phyloP scores from a whole-genome alignment of 2,888 invertebrate species.

The Ophioninae sp. region DNA sequence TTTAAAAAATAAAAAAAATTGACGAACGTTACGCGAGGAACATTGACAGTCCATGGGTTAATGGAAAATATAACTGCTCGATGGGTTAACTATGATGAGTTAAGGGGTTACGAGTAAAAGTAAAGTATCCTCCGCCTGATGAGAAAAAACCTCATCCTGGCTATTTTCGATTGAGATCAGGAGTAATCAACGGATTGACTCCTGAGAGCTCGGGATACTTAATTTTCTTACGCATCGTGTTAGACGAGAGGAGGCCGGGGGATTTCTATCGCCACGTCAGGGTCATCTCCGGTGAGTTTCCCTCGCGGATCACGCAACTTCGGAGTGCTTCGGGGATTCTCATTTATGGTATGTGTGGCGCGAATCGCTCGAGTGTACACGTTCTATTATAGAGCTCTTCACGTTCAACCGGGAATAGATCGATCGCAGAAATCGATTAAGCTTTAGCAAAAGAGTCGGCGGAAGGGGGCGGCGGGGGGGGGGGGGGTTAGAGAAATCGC shows the following conservation, averaged over 20 bases:
- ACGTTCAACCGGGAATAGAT: slow-evolving; percentile 58
- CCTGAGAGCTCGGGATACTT: slow-evolving; percentile 19
- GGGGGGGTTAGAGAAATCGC: neutral
- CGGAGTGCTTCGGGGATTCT: slow-evolving; percentile 18
- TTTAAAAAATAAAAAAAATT: too few species aligned
- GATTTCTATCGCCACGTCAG: slow-evolving; percentile 27
- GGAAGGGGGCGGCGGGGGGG: too few species aligned
- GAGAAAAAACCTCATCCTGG: neutral
- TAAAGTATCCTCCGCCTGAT: too few species aligned
- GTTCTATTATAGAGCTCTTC: slow-evolving; percentile 47
- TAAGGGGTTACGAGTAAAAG: too few species aligned
- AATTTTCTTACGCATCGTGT: slow-evolving; percentile 17
- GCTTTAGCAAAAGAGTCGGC: slow-evolving; percentile 28
- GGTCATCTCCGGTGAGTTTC: slow-evolving; percentile 38
- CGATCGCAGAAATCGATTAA: slow-evolving; percentile 62
- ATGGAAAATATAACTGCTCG: too few species aligned
- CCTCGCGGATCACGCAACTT: slow-evolving; percentile 20
- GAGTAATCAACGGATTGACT: slow-evolving; percentile 5
- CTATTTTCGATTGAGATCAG: slow-evolving; percentile 4
- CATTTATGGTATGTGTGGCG: slow-evolving; percentile 49
- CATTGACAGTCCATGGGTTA: too few species aligned
- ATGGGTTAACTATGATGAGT: too few species aligned
- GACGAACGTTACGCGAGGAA: too few species aligned
- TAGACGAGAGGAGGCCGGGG: neutral
- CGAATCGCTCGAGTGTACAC: slow-evolving; percentile 31